Conservation (phyloP, 2,888 invertebrate species). For the Ormyrus rosae region DNA sequence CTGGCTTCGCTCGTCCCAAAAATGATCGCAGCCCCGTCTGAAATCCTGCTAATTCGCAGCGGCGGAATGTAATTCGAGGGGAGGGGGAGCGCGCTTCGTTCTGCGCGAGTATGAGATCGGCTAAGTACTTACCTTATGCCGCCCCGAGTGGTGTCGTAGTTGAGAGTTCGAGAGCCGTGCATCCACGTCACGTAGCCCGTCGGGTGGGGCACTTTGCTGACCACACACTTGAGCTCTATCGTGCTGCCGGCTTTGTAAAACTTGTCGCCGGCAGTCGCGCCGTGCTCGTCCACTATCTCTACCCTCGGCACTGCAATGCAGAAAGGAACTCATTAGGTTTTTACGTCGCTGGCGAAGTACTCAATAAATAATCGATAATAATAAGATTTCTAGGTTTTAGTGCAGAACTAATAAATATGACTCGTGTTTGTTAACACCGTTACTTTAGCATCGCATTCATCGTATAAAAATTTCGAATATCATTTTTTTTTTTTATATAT, state of each 20-base stretch:
- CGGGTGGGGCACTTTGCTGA: slow-evolving; percentile 87
- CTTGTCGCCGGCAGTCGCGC: slow-evolving; percentile 85
- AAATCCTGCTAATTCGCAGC: slow-evolving; percentile 15
- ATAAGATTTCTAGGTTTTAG: too few species aligned
- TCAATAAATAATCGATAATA: too few species aligned
- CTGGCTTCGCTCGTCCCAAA: background rate
- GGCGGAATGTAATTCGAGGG: background rate
- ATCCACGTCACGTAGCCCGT: slow-evolving; percentile 88
- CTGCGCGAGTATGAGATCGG: background rate
- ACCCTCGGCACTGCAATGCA: slow-evolving; percentile 84
- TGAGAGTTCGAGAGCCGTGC: slow-evolving; percentile 84
- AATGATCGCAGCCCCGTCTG: slow-evolving; percentile 5
- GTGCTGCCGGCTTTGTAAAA: slow-evolving; percentile 90
- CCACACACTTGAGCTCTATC: slow-evolving; percentile 88
- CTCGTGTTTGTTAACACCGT: too few species aligned
- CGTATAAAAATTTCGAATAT: too few species aligned
- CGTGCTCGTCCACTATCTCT: slow-evolving; percentile 88
- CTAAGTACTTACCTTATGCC: slow-evolving; percentile 83
- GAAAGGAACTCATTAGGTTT: background rate
- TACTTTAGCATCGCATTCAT: too few species aligned
- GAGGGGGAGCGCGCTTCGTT: slow-evolving; percentile 3
- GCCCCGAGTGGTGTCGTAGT: slow-evolving; percentile 87
- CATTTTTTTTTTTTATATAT: too few species aligned
- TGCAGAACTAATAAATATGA: too few species aligned
- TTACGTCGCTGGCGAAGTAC: background rate